These are phyloP conservation scores for Luperina nickerlii DNA, from an alignment of 2,888 invertebrate genomes.

Conservation along the genomic window DNA sequence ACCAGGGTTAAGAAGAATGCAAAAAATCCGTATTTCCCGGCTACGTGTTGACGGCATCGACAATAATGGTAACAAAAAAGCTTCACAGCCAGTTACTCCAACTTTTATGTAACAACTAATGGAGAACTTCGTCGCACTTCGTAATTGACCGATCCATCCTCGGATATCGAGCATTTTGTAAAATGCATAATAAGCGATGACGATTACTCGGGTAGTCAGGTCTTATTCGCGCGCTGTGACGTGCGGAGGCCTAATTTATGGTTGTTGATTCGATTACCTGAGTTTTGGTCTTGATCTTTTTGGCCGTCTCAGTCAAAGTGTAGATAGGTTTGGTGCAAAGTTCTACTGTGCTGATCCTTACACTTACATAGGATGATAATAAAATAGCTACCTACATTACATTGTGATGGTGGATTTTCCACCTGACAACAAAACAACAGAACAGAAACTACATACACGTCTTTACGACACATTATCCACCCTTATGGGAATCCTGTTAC, in stretches of 20 bases:
- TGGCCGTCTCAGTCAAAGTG: background rate
- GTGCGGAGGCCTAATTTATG: constrained; percentile 30
- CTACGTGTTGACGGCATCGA: constrained; percentile 28
- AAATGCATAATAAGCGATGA: constrained; percentile 62
- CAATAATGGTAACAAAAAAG: constrained; percentile 53
- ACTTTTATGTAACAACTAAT: constrained; percentile 61
- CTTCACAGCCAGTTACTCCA: constrained; percentile 53
- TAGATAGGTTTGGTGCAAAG: background rate
- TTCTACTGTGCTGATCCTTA: background rate
- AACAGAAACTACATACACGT: background rate
- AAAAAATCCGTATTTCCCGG: constrained; percentile 20
- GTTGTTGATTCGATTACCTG: constrained; percentile 13
- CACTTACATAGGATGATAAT: background rate
- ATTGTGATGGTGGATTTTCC: constrained; percentile 7
- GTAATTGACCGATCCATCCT: constrained; percentile 58
- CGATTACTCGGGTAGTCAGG: constrained; percentile 29
- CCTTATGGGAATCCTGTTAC: constrained; percentile 4
- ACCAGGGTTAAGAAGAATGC: background rate
- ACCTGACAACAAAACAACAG: background rate
- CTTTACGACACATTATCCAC: constrained; percentile 9
- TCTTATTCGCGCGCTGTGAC: constrained; percentile 41
- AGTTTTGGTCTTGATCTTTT: constrained; percentile 14
- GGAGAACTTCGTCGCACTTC: constrained; percentile 59
- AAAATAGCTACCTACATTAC: background rate
- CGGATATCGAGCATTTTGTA: constrained; percentile 73